Base-by-base conservation (phyloP, 2,888 invertebrate species). In the Blera fallax region DNA sequence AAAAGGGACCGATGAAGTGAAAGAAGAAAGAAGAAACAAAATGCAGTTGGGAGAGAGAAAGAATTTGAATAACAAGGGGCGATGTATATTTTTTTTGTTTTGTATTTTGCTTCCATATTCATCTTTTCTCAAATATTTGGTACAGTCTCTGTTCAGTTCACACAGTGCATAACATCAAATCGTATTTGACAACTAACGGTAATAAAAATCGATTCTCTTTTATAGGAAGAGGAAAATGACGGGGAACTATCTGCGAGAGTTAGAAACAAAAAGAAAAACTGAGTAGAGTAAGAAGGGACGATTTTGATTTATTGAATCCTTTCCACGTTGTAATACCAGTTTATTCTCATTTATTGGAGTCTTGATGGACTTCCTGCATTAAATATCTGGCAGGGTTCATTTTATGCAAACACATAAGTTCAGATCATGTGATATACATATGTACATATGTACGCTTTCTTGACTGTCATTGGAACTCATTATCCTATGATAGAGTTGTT, bases 41-140 rank as follows among this genome's bases (percentile, higher is more conserved):
- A 54, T 85, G 81, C 81, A 85, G 65, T 81, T 85, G 76, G 48
- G 70, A 81, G 67, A 69, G 69, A 69, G 56, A 74, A 69, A 69
- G 60, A 77, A 81, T 85, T 85, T 81, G 65, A 85, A 81, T 85
- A 85, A 76, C 60, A 77, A 70, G 70, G 65, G 70, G 54, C 58
- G 76, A 73, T 16, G 14, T 64, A 37, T 81, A 14, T 62, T 64
- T 45, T 50, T 72, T 14, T 65, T 48, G 10, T 14, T 40, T 40
- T 62, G 56, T 45, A 40, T 72, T 14, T 65, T 48, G 10, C 18
- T 40, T 40, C 32, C 27, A 80, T 56, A 81, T 54, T 40, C 29
- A 69, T 74, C 69, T 50, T 74, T 80, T 80, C 37, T 29, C 50
- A 52, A 62, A 58, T 70, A 67, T 65, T 82, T 65, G 82, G 85